Evolutionary conservation across 2,888 invertebrate genomes (phyloP).

Genomic region (Mayetiola destructor): DNA sequence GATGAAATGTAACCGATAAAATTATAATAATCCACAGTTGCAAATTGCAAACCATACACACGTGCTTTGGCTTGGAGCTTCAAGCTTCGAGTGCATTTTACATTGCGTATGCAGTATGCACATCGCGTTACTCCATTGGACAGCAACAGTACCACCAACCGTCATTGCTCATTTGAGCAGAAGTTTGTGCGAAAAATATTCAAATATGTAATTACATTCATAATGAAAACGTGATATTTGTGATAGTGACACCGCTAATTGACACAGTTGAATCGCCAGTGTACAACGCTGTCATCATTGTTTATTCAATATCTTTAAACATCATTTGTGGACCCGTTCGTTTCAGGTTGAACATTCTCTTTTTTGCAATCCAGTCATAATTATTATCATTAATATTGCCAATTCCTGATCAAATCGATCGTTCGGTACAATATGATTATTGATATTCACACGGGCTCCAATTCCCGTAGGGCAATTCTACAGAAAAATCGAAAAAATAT

Average conservation of each 20-base stretch:
- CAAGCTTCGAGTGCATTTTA: no score
- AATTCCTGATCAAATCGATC: conserved; percentile 5
- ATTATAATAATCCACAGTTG: no score
- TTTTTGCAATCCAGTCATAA: no score
- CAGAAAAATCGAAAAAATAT: no score
- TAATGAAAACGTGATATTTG: not conserved
- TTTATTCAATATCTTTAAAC: not conserved
- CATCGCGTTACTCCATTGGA: no score
- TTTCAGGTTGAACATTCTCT: not conserved
- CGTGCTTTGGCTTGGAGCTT: no score
- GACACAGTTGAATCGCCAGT: not conserved
- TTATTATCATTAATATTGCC: not conserved
- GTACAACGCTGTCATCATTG: not conserved
- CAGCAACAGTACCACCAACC: no score
- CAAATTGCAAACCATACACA: no score
- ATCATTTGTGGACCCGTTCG: not conserved
- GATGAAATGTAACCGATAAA: no score
- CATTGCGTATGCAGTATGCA: no score
- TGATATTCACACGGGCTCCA: not conserved
- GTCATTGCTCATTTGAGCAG: not conserved
- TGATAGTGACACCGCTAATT: conserved; percentile 9
- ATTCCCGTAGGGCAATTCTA: no score
- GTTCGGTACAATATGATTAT: not conserved
- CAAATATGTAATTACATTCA: not conserved
- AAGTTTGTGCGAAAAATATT: not conserved